Base-by-base conservation (phyloP, 2,888 invertebrate species). In the Orthosia gracilis region DNA sequence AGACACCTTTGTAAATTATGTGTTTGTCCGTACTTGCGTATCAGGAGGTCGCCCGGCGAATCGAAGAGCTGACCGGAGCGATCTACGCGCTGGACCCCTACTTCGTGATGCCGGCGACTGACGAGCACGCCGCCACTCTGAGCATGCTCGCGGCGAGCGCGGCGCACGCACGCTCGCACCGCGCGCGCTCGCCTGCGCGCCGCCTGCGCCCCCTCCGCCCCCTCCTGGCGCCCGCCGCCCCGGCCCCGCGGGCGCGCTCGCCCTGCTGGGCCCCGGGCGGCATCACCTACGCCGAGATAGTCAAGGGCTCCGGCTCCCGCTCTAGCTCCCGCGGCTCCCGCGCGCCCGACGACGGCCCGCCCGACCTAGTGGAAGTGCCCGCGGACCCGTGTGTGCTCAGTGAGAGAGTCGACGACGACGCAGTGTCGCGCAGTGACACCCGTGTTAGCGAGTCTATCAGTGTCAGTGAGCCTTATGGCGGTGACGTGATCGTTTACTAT, bases 11-110 rank as follows among this genome's bases (percentile, higher is more conserved):
- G 92, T 96, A 95, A 95, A 95, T 93, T 90, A 94, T 95, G 91
- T 94, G 91, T 91, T 89, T 96, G 95, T 96, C 95, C 96, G 94
- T 96, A 96, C 96, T 96, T 96, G 96, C 96, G 96, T 97, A 97
- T 97, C 97, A 98, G 97, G 97, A 97, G 95, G 97, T 97, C 96
- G 97, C 97, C 96, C 97, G 97, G 95, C 97, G 97, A 95, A 97
- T 98, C 96, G 97, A 97, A 97, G 97, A 97, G 94, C 97, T 98
- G 96, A 97, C 97, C 94, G 97, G 97, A 94, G 96, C 97, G 94
- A 97, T 98, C 95, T 97, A 97, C 96, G 97, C 97, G 94, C 95
- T 98, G 97, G 98, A 98, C 97, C 98, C 98, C 90, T 97, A 97
- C 97, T 97, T 95, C 96, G 96, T 97, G 93, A 96, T 96, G 93